Conservation (phyloP, 2,797 vertebrate genomes). For the Platalea minor region DNA sequence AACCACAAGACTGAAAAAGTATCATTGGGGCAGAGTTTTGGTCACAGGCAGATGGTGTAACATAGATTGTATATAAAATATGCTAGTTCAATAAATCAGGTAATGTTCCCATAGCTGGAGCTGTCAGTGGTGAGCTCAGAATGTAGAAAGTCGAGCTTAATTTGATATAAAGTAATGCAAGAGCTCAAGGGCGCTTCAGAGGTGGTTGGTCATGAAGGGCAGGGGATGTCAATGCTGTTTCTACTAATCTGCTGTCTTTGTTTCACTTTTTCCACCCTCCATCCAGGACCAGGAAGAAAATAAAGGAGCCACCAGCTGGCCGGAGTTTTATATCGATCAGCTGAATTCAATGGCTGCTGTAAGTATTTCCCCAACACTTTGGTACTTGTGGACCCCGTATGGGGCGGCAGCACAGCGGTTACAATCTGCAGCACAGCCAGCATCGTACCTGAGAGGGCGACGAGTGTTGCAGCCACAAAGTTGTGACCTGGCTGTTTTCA, state of each 20-base stretch:
- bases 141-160: background rate
- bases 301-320: conserved; percentile 98
- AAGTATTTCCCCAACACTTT: conserved; percentile 73
- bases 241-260: conserved; percentile 8
- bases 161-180: background rate
- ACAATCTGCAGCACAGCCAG: background rate
- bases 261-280: background rate
- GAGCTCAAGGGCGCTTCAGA: background rate
- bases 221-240: background rate
- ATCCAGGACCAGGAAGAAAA: conserved; percentile 97
- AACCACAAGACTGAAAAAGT: background rate
- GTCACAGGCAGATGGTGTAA: background rate
- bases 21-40: background rate
- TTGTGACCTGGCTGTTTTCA: background rate
- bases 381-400: accelerated
- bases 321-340: conserved; percentile 98
- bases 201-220: background rate
- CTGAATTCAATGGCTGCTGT: conserved; percentile 99
- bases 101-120: background rate
- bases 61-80: background rate
- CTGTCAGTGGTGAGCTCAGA: background rate
- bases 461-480: background rate
- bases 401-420: background rate
- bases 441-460: accelerated
- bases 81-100: background rate